Base-by-base conservation (phyloP, 1,140 invertebrate genomes). In the Platorchestia sp. region DNA sequence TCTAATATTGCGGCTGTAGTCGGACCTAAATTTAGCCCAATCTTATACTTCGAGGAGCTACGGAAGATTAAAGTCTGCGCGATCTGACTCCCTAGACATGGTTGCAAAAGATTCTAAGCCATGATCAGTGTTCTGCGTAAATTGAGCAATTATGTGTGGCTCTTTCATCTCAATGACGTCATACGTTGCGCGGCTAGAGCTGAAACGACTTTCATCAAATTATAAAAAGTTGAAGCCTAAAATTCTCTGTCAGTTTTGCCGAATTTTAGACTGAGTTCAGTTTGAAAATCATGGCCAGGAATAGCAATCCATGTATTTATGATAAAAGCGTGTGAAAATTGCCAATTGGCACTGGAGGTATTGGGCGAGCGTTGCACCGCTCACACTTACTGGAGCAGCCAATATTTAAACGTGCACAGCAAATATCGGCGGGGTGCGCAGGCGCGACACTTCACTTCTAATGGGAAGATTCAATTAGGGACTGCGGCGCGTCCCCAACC, bases 401-500 rank as follows among this genome's bases (percentile, higher is more conserved):
- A 89, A 89, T 89, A 89, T 89, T 89, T 89, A 89, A 89, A 42
- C 87, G 43, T 6, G 41, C 87, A 42, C 43, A 42, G 87, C 87
- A 41, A 89, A 89, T 89, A 89, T 27, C 59, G 59, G 59, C 59
- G 59, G 14, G 59, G 59, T 75, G 59, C 59, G n/a, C 87, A 44
- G 43, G 87, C 87, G 87, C 87, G 87, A 89, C 87, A 89, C 87
- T 89, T 89, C 87, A 89, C 41, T 41, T 89, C 59, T 89, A 89
- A 89, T 89, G 87, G 87, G 43, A 89, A 89, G n/a, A 89, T 89
- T 89, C 87, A 89, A 89, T 89, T 89, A 43, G 87, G 87, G 59
- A 51, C 87, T 3, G 5, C 41, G 41, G 43, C 87, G n/a, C 87
- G 87, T 75, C 59, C 87, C 41, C 87, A 42, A 89, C 87, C 87